A percentile compares a stretch with the other conserved stretches of the same genome.
phyloP scores from a whole-genome alignment of 1,140 invertebrate genomes.

The Parasteatoda tepidariorum region DNA sequence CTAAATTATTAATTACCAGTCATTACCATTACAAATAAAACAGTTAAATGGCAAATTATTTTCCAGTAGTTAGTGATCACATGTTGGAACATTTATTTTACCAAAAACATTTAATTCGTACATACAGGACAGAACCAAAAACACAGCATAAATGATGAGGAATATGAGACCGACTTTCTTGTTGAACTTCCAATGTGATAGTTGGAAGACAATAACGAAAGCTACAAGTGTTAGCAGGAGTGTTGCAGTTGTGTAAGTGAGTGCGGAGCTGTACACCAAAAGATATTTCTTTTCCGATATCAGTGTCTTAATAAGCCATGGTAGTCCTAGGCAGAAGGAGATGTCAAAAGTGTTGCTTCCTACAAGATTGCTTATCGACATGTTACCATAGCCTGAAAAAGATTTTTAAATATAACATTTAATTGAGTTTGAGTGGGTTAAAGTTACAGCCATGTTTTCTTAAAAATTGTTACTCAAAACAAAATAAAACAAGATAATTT shows the following conservation, averaged over 20 bases:
- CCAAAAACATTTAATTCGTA: slow-evolving; percentile 61
- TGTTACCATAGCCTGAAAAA: slow-evolving; percentile 68
- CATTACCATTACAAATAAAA: too few relatives aligned
- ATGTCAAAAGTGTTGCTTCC: slow-evolving; percentile 87
- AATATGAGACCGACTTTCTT: slow-evolving; percentile 57
- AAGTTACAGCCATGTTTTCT: too few relatives aligned
- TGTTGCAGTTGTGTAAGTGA: slow-evolving; percentile 62
- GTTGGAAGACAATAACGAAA: slow-evolving; percentile 54
- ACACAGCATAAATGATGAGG: slow-evolving; percentile 51
- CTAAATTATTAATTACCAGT: too few relatives aligned
- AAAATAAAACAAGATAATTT: too few relatives aligned
- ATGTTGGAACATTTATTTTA: slow-evolving; percentile 41
- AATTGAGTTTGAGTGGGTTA: too few relatives aligned
- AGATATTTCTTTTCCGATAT: slow-evolving; percentile 21
- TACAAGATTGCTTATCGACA: slow-evolving; percentile 85
- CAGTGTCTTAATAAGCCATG: slow-evolving; percentile 81
- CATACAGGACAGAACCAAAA: slow-evolving; percentile 47
- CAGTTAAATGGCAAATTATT: too few relatives aligned
- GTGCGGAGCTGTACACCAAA: slow-evolving; percentile 59
- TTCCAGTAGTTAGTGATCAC: slow-evolving; percentile 7
- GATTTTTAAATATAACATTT: neutral
- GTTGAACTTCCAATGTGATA: slow-evolving; percentile 60
- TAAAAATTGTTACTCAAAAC: too few relatives aligned
- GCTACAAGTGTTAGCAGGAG: slow-evolving; percentile 59
- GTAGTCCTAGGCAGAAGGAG: slow-evolving; percentile 81